Percentiles rank a stretch among this genome's conserved stretches.
Conservation (phyloP, 2,113 vertebrate species). For the Heliornis fulica region DNA sequence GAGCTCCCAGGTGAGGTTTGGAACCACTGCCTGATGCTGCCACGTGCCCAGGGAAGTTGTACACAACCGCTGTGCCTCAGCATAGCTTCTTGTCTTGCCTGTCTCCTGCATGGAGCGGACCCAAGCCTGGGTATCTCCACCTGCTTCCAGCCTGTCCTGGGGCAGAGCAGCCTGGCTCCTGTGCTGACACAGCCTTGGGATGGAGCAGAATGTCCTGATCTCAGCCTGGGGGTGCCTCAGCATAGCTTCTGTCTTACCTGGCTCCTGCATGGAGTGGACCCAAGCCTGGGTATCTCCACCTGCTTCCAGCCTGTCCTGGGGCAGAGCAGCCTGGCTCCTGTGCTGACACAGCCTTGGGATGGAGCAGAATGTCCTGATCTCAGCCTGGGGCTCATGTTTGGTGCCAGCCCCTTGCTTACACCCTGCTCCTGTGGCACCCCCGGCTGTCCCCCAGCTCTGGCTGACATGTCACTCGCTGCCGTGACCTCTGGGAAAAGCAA, state of each 20-base stretch:
- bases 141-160: not conserved
- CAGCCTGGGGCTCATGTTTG: too few species aligned
- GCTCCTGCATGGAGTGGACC: not conserved
- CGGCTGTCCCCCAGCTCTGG: not conserved
- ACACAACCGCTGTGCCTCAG: too few species aligned
- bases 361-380: accelerated
- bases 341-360: accelerated
- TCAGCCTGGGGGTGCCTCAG: not conserved
- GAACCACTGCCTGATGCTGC: not conserved
- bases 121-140: accelerated
- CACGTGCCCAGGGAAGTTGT: too few species aligned
- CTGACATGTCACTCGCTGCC: accelerated
- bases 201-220: not conserved
- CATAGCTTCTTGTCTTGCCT: not conserved
- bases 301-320: not conserved
- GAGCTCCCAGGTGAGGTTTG: too few species aligned
- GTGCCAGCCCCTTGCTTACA: too few species aligned
- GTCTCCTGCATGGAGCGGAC: not conserved
- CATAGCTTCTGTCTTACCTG: not conserved
- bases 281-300: accelerated
- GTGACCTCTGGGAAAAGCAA: not conserved
- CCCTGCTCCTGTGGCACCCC: too few species aligned
- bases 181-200: accelerated
- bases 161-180: not conserved
- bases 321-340: not conserved